Evolutionary conservation across 2,888 invertebrate genomes (phyloP).

Genomic region (Lissonota sp.): DNA sequence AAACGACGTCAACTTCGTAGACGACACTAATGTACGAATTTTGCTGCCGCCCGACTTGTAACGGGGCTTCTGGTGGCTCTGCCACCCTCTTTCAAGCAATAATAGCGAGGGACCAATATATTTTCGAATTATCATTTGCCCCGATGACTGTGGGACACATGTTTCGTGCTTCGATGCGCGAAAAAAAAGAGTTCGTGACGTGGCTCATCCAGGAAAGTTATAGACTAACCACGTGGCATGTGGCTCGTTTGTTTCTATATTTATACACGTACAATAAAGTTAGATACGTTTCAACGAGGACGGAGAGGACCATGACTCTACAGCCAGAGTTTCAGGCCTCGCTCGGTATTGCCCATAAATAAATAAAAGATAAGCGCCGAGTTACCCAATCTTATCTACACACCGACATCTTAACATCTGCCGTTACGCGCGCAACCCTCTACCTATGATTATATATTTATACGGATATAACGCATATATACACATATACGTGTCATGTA

Average conservation of each 20-base stretch:
- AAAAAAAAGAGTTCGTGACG: slow-evolving; percentile 51
- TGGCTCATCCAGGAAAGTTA: slow-evolving; percentile 31
- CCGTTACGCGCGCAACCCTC: slow-evolving; percentile 48
- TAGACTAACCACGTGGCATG: slow-evolving; percentile 51
- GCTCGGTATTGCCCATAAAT: slow-evolving; percentile 52
- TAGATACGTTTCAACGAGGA: not conserved
- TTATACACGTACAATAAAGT: not conserved
- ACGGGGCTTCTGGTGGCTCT: not conserved
- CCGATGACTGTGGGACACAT: slow-evolving; percentile 74
- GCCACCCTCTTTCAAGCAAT: slow-evolving; percentile 52
- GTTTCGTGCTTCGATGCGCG: slow-evolving; percentile 56
- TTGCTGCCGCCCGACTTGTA: slow-evolving; percentile 13
- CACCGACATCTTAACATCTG: slow-evolving; percentile 60
- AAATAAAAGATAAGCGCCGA: slow-evolving; percentile 61
- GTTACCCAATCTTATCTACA: slow-evolving; percentile 58
- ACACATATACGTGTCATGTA: slow-evolving; percentile 2
- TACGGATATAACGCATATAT: slow-evolving; percentile 38
- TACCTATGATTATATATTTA: slow-evolving; percentile 47
- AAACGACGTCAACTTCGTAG: not conserved
- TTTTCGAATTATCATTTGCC: slow-evolving; percentile 80
- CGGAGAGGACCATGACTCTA: slow-evolving; percentile 31
- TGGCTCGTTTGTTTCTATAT: slow-evolving; percentile 33
- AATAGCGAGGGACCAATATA: slow-evolving; percentile 76
- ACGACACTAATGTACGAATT: slow-evolving; percentile 56
- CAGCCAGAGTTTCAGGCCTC: slow-evolving; percentile 20